These are phyloP conservation scores for Protodeltote pygarga DNA, from an alignment of 2,888 invertebrate species.

Conservation along the genomic window DNA sequence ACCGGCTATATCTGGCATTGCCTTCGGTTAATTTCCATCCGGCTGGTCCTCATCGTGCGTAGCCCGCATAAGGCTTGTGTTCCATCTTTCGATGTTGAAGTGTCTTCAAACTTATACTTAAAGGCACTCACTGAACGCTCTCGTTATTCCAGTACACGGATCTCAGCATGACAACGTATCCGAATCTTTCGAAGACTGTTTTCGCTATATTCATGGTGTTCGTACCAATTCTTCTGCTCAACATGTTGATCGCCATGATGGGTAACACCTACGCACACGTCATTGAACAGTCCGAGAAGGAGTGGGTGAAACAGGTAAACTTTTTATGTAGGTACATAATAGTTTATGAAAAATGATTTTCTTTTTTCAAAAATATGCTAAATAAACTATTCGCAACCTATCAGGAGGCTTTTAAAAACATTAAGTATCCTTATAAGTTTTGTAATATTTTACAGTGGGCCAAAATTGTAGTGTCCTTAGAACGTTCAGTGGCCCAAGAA, in stretches of 20 bases:
- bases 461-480: constrained; percentile 98
- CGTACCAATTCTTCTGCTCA: constrained; percentile 97
- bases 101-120: too few species aligned
- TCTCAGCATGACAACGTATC: constrained; percentile 95
- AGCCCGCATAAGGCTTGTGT: too few species aligned
- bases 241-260: constrained; percentile 99
- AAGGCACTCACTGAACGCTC: too few species aligned
- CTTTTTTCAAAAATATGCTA: too few species aligned
- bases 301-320: constrained; percentile 96
- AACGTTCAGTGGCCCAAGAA: constrained; percentile 96
- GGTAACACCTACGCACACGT: constrained; percentile 99
- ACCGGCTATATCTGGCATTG: too few species aligned
- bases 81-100: too few species aligned
- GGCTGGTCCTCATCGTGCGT: too few species aligned
- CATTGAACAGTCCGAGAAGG: constrained; percentile 99
- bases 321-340: background rate
- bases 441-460: constrained; percentile 92
- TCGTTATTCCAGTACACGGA: constrained; percentile 93
- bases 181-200: constrained; percentile 97
- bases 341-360: too few species aligned
- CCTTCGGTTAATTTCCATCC: too few species aligned
- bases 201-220: constrained; percentile 99
- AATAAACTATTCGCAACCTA: too few species aligned
- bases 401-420: background rate
- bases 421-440: background rate